Base-by-base conservation (phyloP, 37 sponge, comb jelly and placozoan genomes). In the Halichondria panicea region DNA sequence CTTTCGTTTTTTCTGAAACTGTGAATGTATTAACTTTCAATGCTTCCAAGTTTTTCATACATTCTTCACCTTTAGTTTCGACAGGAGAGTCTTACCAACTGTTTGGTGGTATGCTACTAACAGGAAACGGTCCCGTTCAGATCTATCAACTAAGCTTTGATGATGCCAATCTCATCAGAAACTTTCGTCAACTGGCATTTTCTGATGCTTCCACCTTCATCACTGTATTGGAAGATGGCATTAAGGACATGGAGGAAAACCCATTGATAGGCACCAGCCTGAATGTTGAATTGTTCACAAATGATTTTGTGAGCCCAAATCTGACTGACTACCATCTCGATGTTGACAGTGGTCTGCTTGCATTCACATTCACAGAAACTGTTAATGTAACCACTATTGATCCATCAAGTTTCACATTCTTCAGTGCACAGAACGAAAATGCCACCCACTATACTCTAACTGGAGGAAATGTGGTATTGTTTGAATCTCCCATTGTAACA, bases 1-100 rank as follows among this genome's bases (percentile, higher is more conserved):
- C 80, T 35, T 79, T 95, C 12, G 81, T 72, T 63, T 95, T 89
- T 66, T 87, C 93, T 33, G 96, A 95, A 56, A 92, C 92, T 33
- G 78, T 95, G 43, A 76, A 83, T 59, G 53, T 66, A 30, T 43
- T 52, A 21, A 76, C 90, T n/a, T 62, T 83, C 64, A 84, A 92
- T 44, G 44, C 77, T 21, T 63, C 62, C 34, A 53, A 66, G 15
- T 79, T 86, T 38, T 63, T 68, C n/a, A 65, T 78, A 1, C 81
- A 72, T 2, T 53, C 74, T 40, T 55, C 76, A 2, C 41, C 75
- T 12, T 6, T 37, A 21, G 21, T 58, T 28, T 28, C 21, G 6
- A 3, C 32, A 18, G 36, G 22, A 35, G 72, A 72, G 25, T 64
- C 44, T 2, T 92, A 92, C 68, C 70, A 42, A 0, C 79, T 95